Percentiles rank a stretch among this genome's conserved stretches.
These are phyloP conservation scores for Acronicta psi DNA, from an alignment of 2,888 invertebrate species.

Conservation along the genomic window DNA sequence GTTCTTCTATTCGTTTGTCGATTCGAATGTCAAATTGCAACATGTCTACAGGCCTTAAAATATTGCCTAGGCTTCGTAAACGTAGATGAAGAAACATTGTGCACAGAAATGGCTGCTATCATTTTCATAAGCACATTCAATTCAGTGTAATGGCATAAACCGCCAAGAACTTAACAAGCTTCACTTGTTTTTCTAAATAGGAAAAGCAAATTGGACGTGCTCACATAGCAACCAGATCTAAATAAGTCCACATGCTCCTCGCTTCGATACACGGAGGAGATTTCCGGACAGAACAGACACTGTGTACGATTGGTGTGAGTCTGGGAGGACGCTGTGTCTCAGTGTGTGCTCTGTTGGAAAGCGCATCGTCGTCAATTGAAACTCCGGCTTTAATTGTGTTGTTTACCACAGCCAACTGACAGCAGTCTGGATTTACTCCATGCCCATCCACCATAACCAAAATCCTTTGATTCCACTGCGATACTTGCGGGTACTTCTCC, in stretches of 20 bases:
- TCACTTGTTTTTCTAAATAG: constrained; percentile 59
- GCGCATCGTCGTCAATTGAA: constrained; percentile 64
- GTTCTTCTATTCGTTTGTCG: no score
- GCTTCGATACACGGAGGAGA: constrained; percentile 11
- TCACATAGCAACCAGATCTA: constrained; percentile 59
- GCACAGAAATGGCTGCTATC: constrained; percentile 37
- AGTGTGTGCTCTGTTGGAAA: constrained; percentile 54
- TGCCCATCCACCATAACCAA: constrained; percentile 36
- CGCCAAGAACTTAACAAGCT: constrained; percentile 49
- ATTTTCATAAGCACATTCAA: constrained; percentile 34
- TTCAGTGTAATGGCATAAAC: constrained; percentile 34
- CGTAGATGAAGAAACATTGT: constrained; percentile 25
- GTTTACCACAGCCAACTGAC: constrained; percentile 72
- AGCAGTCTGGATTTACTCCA: constrained; percentile 72
- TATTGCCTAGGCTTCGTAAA: no score
- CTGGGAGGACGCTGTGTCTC: constrained; percentile 21
- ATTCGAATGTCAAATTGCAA: no score
- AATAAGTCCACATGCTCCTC: constrained; percentile 47
- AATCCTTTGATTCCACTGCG: constrained; percentile 33
- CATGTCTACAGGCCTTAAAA: no score
- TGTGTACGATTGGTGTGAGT: constrained; percentile 30
- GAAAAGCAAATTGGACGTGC: constrained; percentile 56
- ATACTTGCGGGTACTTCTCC: not conserved
- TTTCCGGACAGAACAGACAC: constrained; percentile 30
- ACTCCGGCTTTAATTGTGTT: constrained; percentile 75